Evolutionary conservation across 2,113 vertebrate genomes (phyloP), one percentile per base, ranked within the genome.

Genomic region (Phycodurus eques): DNA sequence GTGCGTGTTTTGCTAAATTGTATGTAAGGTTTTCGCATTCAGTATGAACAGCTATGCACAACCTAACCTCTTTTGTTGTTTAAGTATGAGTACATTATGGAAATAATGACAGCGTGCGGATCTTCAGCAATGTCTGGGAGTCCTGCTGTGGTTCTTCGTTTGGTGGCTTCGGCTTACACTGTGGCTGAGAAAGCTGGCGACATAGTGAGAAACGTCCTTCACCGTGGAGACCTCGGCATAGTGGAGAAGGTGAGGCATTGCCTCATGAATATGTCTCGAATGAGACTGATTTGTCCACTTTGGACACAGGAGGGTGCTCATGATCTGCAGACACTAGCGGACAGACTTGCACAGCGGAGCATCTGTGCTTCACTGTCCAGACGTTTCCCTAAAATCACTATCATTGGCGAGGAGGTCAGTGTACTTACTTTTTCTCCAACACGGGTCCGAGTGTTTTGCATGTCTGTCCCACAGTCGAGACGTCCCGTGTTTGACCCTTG

Each of bases 291-390:
- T 22, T 22, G 35, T 63, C 33, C 17, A 12, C n/a, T 17, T 2
- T 75, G 57, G 67, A 20, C 27, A 66, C 83, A 99, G 96, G 93
- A 92, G 0, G 95, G 95, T 43, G 93, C 91, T 39, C 92, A 93
- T 75, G 97, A 99, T 90, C 87, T 99, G 82, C 96, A 99, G 92
- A 99, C 98, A 12, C 92, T 96, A 85, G 98, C 98, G 3, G 98
- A 99, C 84, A 90, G 96, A 33, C 75, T 98, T 67, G 96, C 92
- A 12, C 98, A 99, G 81, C 93, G 95, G 89, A 98, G 96, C 84
- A 96, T 99, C 51, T 98, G 96, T 78, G 92, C 96, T 0, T 99
- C 96, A 4, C 85, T 99, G 80, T 93, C 94, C 57, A 93, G 89
- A 71, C 92, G 87, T 49, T 99, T 98, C 81, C 96, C 98, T 1